Evolutionary conservation across 2,797 vertebrate genomes (phyloP).

Genomic region (Squalus acanthias): DNA sequence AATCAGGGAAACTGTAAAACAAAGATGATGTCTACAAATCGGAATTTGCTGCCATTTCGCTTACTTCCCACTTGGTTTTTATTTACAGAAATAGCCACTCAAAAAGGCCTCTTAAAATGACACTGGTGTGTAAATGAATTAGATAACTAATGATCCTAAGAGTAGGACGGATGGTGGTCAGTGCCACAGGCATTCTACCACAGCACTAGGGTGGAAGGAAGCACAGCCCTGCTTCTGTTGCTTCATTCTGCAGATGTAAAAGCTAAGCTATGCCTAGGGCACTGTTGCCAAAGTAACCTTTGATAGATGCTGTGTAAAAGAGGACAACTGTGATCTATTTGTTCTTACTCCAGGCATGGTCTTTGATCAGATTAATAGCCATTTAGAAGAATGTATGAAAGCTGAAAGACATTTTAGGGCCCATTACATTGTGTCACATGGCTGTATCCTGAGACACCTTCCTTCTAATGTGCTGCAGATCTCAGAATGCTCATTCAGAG

Average conservation of each 20-base stretch:
- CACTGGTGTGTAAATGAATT: not conserved
- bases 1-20: not conserved
- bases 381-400: conserved; percentile 15
- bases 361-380: conserved; percentile 37
- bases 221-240: not conserved
- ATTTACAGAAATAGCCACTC: not conserved
- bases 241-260: not conserved
- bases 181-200: not conserved
- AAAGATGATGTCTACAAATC: too few relatives aligned
- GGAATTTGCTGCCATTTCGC: not conserved
- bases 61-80: not conserved
- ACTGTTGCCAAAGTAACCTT: not conserved
- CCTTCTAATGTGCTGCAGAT: not conserved
- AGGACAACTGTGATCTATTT: conserved; percentile 32
- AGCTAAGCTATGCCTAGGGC: not conserved
- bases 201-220: not conserved
- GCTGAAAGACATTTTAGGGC: not conserved
- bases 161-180: not conserved
- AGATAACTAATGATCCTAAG: not conserved
- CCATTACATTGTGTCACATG: conserved; percentile 5
- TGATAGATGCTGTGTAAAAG: not conserved
- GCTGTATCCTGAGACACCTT: not conserved
- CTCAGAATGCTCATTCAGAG: not conserved
- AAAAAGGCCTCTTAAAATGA: not conserved
- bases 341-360: conserved; percentile 2